phyloP scores from a whole-genome alignment of 2,113 vertebrate genomes.

The Nibea coibor region DNA sequence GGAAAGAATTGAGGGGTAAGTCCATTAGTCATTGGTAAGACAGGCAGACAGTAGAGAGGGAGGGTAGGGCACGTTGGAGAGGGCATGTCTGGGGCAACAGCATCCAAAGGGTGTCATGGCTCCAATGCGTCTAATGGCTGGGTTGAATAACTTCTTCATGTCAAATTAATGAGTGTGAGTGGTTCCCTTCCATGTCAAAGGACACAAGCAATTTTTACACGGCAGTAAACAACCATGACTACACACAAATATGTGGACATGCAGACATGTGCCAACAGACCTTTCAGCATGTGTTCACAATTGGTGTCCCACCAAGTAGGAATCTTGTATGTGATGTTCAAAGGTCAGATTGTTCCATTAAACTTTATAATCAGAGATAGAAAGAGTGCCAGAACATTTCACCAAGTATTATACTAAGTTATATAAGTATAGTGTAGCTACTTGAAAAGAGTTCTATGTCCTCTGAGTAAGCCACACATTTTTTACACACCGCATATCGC shows the following conservation, averaged over 20 bases:
- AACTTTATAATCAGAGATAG: no score
- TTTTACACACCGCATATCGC: no score
- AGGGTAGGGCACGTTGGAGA: slow-evolving; percentile 41
- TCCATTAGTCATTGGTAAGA: slow-evolving; percentile 64
- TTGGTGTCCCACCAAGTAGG: background rate
- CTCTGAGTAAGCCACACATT: no score
- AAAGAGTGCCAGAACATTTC: no score
- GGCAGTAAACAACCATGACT: slow-evolving; percentile 7
- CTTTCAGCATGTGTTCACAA: background rate
- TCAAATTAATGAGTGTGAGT: slow-evolving; percentile 51
- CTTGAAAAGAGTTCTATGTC: no score
- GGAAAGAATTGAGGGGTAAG: slow-evolving; percentile 1
- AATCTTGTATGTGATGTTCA: background rate
- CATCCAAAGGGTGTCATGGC: slow-evolving; percentile 43
- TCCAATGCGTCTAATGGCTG: slow-evolving; percentile 33
- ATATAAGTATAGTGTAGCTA: no score
- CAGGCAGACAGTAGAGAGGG: slow-evolving; percentile 42
- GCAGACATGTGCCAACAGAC: background rate
- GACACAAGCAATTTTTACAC: slow-evolving; percentile 19
- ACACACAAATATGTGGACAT: background rate
- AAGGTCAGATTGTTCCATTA: background rate
- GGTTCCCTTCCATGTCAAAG: slow-evolving; percentile 38
- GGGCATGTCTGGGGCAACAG: slow-evolving; percentile 70
- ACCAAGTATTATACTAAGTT: no score
- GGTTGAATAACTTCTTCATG: slow-evolving; percentile 46